Base-by-base conservation (phyloP, 2,113 vertebrate species). In the Xyliphius kryptos region DNA sequence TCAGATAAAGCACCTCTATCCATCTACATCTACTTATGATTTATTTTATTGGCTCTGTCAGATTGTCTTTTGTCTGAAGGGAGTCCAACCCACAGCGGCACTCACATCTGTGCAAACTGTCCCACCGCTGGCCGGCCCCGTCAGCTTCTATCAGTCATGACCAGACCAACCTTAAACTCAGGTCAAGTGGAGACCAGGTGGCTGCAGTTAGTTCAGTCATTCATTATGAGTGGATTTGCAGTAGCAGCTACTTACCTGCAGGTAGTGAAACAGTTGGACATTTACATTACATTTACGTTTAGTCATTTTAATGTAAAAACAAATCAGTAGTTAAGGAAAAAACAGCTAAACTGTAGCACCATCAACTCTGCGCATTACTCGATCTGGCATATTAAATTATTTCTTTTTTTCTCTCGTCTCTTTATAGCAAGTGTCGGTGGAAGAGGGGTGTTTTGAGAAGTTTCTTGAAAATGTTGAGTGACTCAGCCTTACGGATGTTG, bases 111-210 rank as follows among this genome's bases (percentile, higher is more conserved):
- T 7, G 11, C 15, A 1, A 63, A 49, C n/a, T 43, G 12, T n/a
- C 11, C 14, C 51, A 7, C 40, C 5, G 5, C 21, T 12, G 43
- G 37, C 22, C 38, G 57, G 26, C 15, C 36, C 59, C 55, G 70
- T 63, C 65, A 63, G 59, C 19, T 61, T 49, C 6, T 13, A 73
- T 73, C 57, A 73, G 51, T 46, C 32, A 55, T 50, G 48, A 61
- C 6, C 26, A 51, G 52, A 22, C 53, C 69, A 52, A 62, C 44
- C 60, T 48, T 51, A 65, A 51, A 55, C n/a, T 32, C 22, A 55
- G 36, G 16, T 40, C 38, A 55, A 56, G 20, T 61, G 26, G 48
- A 55, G 20, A 36, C 22, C 40, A 63, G 41, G 21, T 11, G 19
- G 44, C 54, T 50, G 38, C 14, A 38, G 16, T 51, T 40, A 60